Conservation (phyloP, 2,888 invertebrate genomes). For the Tenthredo mesomela region DNA sequence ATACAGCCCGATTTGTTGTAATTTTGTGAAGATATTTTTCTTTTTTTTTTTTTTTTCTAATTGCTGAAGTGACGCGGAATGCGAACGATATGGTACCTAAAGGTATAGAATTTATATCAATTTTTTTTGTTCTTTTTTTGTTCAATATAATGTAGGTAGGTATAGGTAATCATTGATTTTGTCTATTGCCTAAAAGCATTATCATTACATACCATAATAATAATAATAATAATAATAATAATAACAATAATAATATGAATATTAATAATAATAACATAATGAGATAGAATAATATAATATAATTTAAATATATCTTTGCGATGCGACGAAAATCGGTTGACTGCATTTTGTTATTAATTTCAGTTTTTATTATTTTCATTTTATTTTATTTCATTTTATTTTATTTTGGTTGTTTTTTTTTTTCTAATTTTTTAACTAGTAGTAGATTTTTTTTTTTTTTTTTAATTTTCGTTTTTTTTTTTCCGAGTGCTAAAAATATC, state of each 20-base stretch:
- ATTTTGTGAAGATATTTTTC: too few relatives aligned
- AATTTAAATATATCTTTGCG: background rate
- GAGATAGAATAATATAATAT: background rate
- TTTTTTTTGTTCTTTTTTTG: background rate
- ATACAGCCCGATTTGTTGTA: too few relatives aligned
- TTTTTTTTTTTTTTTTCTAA: too few relatives aligned
- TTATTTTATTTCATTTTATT: background rate
- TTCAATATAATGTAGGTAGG: background rate
- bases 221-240: slow-evolving; percentile 5
- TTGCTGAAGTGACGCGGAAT: too few relatives aligned
- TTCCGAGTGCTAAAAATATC: slow-evolving; percentile 19
- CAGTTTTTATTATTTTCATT: too few relatives aligned
- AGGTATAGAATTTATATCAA: background rate
- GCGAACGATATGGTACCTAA: background rate
- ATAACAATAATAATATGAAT: slow-evolving; percentile 8
- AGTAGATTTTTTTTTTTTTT: slow-evolving; percentile 7
- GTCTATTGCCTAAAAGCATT: background rate
- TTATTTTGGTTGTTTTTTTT: background rate
- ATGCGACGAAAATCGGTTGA: background rate
- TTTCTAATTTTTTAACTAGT: background rate
- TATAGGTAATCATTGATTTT: background rate
- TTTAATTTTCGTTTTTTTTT: background rate
- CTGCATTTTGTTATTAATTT: too few relatives aligned
- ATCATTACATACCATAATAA: background rate
- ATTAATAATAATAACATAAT: slow-evolving; percentile 16